These are phyloP conservation scores for Rhopilema esculentum DNA, from an alignment of 30 jellyfish, hydroid and myxozoan species.

Conservation along the genomic window DNA sequence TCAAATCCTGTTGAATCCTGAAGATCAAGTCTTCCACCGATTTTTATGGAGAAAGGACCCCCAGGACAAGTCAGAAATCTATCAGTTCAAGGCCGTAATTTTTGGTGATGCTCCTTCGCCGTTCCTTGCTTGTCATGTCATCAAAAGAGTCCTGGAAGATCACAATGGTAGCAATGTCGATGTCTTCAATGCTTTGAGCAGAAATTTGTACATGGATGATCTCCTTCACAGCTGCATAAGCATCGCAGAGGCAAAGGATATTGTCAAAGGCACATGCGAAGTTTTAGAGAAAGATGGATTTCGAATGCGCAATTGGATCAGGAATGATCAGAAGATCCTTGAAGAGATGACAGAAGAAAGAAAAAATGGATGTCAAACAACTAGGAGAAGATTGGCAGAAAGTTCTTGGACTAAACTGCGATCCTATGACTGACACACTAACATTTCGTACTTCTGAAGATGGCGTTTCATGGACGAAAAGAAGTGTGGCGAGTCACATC, in stretches of 20 bases:
- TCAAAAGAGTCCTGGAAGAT: conserved; percentile 48
- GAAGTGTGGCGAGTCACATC: conserved; percentile 32
- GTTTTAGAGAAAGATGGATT: conserved; percentile 44
- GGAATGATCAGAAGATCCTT: conserved; percentile 33
- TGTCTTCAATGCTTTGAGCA: conserved; percentile 34
- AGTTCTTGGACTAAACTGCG: conserved; percentile 36
- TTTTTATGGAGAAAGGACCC: conserved; percentile 61
- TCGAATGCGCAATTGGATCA: conserved; percentile 51
- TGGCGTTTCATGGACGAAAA: conserved; percentile 49
- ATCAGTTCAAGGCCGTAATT: conserved; percentile 48
- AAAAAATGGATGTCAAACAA: conserved; percentile 42
- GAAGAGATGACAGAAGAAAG: conserved; percentile 49
- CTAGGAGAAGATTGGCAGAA: conserved; percentile 54
- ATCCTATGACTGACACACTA: conserved; percentile 28
- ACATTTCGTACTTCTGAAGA: conserved; percentile 57
- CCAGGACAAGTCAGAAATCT: conserved; percentile 34
- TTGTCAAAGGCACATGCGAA: conserved; percentile 55
- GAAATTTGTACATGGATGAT: conserved; percentile 50
- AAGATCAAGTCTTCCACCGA: conserved; percentile 51
- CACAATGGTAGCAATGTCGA: conserved; percentile 25
- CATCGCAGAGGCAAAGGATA: conserved; percentile 49
- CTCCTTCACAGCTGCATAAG: conserved; percentile 58
- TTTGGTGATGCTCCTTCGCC: conserved; percentile 53
- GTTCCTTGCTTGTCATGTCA: conserved; percentile 42
- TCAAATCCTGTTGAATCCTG: conserved; percentile 41